Evolutionary conservation across 2,888 invertebrate species (phyloP).

Genomic region (Mesoligia furuncula): DNA sequence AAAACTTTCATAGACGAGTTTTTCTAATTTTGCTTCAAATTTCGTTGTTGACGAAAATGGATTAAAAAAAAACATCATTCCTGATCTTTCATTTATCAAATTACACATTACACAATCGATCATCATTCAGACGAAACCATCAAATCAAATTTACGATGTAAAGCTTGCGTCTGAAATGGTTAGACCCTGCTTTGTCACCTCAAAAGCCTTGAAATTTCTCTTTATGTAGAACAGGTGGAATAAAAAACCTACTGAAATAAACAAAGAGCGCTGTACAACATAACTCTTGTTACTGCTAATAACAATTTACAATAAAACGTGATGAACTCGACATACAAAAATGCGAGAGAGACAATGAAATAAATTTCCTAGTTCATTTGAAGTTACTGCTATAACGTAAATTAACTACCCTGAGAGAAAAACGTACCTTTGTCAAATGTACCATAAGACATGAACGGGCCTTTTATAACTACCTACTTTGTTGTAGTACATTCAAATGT

Average conservation of each 20-base stretch:
- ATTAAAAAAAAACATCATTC: not conserved
- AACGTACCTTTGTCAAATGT: conserved; percentile 57
- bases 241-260: conserved; percentile 18
- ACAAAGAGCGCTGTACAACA: conserved; percentile 28
- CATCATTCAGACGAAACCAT: not conserved
- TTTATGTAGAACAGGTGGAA: not conserved
- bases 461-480: conserved; percentile 33
- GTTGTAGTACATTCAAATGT: conserved; percentile 26
- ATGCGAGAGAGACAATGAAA: conserved; percentile 57
- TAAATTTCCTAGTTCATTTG: conserved; percentile 63
- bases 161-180: not conserved
- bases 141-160: not conserved
- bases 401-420: conserved; percentile 63
- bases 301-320: conserved; percentile 50
- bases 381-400: conserved; percentile 52
- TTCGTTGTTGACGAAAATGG: not conserved
- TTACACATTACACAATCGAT: not conserved
- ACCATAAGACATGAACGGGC: conserved; percentile 52
- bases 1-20: not conserved
- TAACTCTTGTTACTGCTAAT: conserved; percentile 43
- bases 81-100: not conserved
- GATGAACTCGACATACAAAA: conserved; percentile 53
- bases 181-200: not conserved
- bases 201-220: conserved; percentile 3
- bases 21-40: not conserved